These are phyloP conservation scores for Eutolmus rufibarbis DNA, from an alignment of 2,888 invertebrate genomes.

Conservation along the genomic window DNA sequence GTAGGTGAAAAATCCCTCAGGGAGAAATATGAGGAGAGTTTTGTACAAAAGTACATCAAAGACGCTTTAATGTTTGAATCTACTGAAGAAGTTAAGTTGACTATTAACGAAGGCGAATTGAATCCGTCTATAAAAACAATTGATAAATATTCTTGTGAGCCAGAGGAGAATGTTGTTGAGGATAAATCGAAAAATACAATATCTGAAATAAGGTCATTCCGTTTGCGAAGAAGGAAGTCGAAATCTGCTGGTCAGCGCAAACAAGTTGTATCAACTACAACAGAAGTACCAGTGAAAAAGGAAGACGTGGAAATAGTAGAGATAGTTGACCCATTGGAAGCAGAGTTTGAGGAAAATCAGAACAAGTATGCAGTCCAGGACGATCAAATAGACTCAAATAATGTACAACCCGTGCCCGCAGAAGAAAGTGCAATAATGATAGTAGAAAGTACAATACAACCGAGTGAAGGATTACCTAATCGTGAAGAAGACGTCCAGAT, in stretches of 20 bases:
- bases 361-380: background rate
- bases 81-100: background rate
- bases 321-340: background rate
- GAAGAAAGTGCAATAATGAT: background rate
- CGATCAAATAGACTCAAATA: background rate
- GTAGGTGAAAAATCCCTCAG: background rate
- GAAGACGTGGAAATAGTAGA: background rate
- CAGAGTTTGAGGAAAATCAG: background rate
- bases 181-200: slow-evolving; percentile 20
- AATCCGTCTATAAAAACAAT: background rate
- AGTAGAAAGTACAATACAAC: background rate
- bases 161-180: background rate
- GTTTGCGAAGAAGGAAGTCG: slow-evolving; percentile 33
- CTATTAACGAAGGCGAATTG: background rate
- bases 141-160: background rate
- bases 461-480: background rate
- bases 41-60: slow-evolving; percentile 47
- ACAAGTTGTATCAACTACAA: background rate
- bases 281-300: background rate
- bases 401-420: background rate
- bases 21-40: slow-evolving; percentile 47
- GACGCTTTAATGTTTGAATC: slow-evolving; percentile 40
- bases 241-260: background rate
- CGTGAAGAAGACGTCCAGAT: background rate
- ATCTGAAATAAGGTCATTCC: slow-evolving; percentile 47